Conservation (phyloP, 2,888 invertebrate genomes). For the Harpalus rubripes region DNA sequence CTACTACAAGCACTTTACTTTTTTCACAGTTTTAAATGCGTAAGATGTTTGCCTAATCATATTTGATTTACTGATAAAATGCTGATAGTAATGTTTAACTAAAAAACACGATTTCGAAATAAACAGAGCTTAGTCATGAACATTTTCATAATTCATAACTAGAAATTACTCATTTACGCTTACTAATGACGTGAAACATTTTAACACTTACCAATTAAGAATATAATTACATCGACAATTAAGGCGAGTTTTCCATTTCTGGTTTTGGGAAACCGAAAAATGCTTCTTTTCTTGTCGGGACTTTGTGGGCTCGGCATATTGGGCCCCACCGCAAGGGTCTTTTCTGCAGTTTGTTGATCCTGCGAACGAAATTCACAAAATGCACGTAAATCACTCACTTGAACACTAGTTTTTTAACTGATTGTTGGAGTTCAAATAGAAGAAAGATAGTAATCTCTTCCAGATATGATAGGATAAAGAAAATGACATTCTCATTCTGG, state of each 20-base stretch:
- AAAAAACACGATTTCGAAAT: conserved; percentile 11
- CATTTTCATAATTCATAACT: too few species aligned
- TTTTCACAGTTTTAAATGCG: too few species aligned
- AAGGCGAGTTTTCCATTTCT: conserved; percentile 59
- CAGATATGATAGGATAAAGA: conserved; percentile 21
- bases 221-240: conserved; percentile 28
- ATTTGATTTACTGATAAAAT: conserved; percentile 26
- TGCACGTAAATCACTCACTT: too few species aligned
- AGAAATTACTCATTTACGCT: too few species aligned
- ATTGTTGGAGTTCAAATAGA: conserved; percentile 8
- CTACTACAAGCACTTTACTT: background rate
- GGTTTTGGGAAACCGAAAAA: conserved; percentile 50
- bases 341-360: conserved; percentile 46
- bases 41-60: conserved; percentile 7
- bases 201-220: conserved; percentile 55
- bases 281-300: conserved; percentile 28
- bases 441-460: conserved; percentile 26
- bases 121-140: background rate
- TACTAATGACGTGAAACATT: background rate
- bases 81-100: conserved; percentile 8
- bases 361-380: background rate
- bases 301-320: conserved; percentile 55
- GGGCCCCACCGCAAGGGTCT: conserved; percentile 33
- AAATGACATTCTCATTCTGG: conserved; percentile 36
- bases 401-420: background rate